Evolutionary conservation across 92 coral and sea anemone species (phyloP), one percentile per base, ranked within the genome.

Genomic region (Epizoanthus stellaris): DNA sequence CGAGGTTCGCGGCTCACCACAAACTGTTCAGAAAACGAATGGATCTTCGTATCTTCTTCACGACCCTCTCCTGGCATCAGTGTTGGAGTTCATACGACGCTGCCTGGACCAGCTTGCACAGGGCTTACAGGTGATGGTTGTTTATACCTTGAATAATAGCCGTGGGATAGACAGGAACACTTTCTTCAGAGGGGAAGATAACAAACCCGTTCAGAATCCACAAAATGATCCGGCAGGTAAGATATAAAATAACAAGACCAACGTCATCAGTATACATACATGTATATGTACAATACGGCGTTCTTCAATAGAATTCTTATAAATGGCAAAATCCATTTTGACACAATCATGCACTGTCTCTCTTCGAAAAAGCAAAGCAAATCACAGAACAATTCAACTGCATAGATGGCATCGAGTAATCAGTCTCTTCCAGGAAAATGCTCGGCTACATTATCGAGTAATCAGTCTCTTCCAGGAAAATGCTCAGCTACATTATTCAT

Each of bases 71-170:
- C 57, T 61, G 11, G 57, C 82, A 39, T 36, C 82, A 16, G 39
- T 60, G 62, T 61, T 77, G 70, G 82, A 77, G 12, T 61, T 77
- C 3, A 40, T 43, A 19, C 56, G 82, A 11, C 62, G 70, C 3
- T 77, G 82, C 19, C 7, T 77, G n/a, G 82, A 77, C 25, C 82
- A 77, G 23, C 82, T 77, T 10, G 70, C 69, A 3, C 82, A 59
- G 19, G 82, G 82, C 9, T 21, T 77, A 17, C 59, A 77, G 1
- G 14, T n/a, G 14, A 25, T 77, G 39, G 15, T 77, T 9, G 57
- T 60, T 60, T 19, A 76, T 59, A 76, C 25, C 14, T 34, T 36
- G 7, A 34, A 76, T 58, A 21, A 76, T 2, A 19, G 36, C 23
- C 66, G 66, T 3, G 52, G 64, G 6, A 15, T 36, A 34, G 38